Conservation (phyloP, 2,888 invertebrate species). For the Platycheirus albimanus region DNA sequence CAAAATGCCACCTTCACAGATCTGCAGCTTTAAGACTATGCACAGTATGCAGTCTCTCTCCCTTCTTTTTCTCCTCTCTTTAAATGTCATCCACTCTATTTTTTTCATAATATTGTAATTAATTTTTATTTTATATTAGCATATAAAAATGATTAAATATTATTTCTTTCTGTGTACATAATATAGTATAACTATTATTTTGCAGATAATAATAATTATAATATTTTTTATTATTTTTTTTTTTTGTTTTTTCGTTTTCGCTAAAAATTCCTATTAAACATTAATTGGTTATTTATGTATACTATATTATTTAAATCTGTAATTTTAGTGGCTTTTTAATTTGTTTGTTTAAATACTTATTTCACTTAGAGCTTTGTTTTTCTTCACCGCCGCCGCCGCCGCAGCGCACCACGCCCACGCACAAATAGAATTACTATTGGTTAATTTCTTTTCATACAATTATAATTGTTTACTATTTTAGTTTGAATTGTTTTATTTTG, state of each 20-base stretch:
- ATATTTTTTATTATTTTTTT: conserved; percentile 34
- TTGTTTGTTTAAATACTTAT: conserved; percentile 47
- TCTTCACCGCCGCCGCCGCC: conserved; percentile 43
- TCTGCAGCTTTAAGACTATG: too few species aligned
- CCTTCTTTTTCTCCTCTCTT: conserved; percentile 17
- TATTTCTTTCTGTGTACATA: conserved; percentile 49
- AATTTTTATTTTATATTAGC: conserved; percentile 62
- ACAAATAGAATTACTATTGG: conserved; percentile 38
- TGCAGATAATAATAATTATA: conserved; percentile 69
- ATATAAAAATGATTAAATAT: conserved; percentile 73
- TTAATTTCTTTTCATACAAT: conserved; percentile 21
- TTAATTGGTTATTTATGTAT: conserved; percentile 65
- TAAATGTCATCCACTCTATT: neutral
- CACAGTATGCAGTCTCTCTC: conserved; percentile 4
- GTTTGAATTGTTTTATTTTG: neutral
- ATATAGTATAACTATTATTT: conserved; percentile 67
- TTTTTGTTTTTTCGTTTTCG: conserved; percentile 29
- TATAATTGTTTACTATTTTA: conserved; percentile 3
- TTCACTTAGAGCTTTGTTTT: conserved; percentile 8
- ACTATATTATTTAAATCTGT: conserved; percentile 68
- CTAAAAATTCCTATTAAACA: conserved; percentile 71
- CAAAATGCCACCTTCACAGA: too few species aligned
- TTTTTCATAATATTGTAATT: conserved; percentile 58
- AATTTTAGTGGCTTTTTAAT: conserved; percentile 61
- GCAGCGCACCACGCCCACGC: too few species aligned